Evolutionary conservation across 2,113 vertebrate genomes (phyloP).

Genomic region (Nycticryphes semicollaris): DNA sequence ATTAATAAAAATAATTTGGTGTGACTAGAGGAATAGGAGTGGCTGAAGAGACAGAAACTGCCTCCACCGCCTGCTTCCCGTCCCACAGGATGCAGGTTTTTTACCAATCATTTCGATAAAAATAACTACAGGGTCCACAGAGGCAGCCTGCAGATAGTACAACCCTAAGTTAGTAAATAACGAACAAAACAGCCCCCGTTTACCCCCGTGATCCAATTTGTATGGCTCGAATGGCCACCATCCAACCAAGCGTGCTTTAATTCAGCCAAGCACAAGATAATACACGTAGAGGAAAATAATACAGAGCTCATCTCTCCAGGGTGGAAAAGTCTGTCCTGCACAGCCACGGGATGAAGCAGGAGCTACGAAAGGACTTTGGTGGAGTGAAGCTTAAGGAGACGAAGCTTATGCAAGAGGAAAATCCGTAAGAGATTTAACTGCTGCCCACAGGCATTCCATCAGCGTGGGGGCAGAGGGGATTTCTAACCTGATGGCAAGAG

Average conservation of each 20-base stretch:
- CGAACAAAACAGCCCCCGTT: background rate
- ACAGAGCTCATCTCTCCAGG: background rate
- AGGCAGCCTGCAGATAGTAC: background rate
- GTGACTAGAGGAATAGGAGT: background rate
- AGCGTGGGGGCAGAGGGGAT: background rate
- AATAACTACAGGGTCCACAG: background rate
- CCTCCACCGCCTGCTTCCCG: background rate
- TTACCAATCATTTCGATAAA: background rate
- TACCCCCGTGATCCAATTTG: background rate
- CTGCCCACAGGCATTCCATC: fast-evolving
- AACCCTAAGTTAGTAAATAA: background rate
- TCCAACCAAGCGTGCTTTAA: background rate
- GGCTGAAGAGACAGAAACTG: background rate
- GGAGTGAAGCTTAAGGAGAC: background rate
- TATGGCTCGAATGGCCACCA: background rate
- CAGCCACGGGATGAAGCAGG: background rate
- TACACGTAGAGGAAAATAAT: background rate
- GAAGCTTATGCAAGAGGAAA: background rate
- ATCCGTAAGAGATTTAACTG: too few species aligned
- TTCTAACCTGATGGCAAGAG: background rate
- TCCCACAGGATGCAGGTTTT: background rate
- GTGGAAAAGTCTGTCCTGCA: background rate
- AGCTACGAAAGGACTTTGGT: background rate
- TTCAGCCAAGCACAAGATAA: slow-evolving; percentile 30
- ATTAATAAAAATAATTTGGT: background rate